These are phyloP conservation scores for Ondatra zibethicus DNA, from an alignment of 2,113 vertebrate species.

Conservation along the genomic window DNA sequence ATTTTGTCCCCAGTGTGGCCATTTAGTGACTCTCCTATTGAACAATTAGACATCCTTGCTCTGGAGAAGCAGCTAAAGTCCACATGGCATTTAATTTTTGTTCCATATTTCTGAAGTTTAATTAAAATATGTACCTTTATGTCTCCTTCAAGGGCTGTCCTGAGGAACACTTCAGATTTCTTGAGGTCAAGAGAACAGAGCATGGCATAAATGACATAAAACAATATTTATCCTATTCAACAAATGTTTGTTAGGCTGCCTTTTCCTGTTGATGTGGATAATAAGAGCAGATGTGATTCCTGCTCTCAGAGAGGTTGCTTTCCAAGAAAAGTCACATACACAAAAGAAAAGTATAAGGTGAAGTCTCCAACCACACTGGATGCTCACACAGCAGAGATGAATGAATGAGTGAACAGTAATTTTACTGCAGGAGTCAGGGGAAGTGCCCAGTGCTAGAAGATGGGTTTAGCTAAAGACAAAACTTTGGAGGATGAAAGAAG, in stretches of 20 bases:
- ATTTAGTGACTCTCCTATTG: neutral
- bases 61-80: neutral
- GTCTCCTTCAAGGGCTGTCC: neutral
- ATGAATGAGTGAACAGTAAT: neutral
- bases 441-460: neutral
- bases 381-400: neutral
- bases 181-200: neutral
- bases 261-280: neutral
- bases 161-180: neutral
- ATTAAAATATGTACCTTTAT: neutral
- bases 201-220: neutral
- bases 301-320: neutral
- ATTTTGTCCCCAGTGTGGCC: neutral
- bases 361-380: neutral
- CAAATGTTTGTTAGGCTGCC: conserved; percentile 2
- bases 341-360: neutral
- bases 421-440: neutral
- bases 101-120: neutral
- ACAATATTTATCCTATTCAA: neutral
- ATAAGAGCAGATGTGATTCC: neutral
- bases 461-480: neutral
- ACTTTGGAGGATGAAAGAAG: neutral
- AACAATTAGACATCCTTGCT: neutral
- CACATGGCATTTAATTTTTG: neutral
- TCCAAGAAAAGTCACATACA: neutral